Conservation (phyloP, 2,113 vertebrate species). For the Nerophis lumbriciformis region DNA sequence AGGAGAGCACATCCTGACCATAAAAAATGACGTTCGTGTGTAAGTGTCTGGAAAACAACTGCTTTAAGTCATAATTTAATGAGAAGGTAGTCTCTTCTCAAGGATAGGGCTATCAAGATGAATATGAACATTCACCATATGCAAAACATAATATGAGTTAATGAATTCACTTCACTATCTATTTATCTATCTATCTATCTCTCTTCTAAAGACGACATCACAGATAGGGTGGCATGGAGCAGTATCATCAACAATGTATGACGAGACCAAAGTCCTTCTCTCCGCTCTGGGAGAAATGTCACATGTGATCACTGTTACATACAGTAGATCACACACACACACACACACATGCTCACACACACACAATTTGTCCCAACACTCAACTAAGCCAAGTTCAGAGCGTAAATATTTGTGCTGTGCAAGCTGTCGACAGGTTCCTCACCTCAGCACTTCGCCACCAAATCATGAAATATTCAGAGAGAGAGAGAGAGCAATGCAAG, state of each 20-base stretch:
- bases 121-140: no score
- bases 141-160: no score
- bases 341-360: slow-evolving; percentile 16
- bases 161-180: not conserved
- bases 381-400: slow-evolving; percentile 62
- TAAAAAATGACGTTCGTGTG: no score
- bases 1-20: no score
- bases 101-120: no score
- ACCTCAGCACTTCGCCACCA: slow-evolving; percentile 70
- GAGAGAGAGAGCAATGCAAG: slow-evolving; percentile 17
- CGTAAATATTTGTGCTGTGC: slow-evolving; percentile 94
- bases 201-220: slow-evolving; percentile 52
- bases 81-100: no score
- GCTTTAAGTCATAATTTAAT: no score
- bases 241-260: slow-evolving; percentile 60
- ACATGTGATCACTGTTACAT: slow-evolving; percentile 83
- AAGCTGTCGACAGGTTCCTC: slow-evolving; percentile 75
- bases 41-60: no score
- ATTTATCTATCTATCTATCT: slow-evolving; percentile 9
- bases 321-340: slow-evolving; percentile 34
- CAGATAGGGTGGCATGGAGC: slow-evolving; percentile 53
- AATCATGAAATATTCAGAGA: slow-evolving; percentile 92
- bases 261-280: slow-evolving; percentile 59
- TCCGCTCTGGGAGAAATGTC: slow-evolving; percentile 75
- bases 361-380: slow-evolving; percentile 37